These are phyloP conservation scores for Rhagologus leucostigma DNA, from an alignment of 2,113 vertebrate genomes.

Conservation along the genomic window DNA sequence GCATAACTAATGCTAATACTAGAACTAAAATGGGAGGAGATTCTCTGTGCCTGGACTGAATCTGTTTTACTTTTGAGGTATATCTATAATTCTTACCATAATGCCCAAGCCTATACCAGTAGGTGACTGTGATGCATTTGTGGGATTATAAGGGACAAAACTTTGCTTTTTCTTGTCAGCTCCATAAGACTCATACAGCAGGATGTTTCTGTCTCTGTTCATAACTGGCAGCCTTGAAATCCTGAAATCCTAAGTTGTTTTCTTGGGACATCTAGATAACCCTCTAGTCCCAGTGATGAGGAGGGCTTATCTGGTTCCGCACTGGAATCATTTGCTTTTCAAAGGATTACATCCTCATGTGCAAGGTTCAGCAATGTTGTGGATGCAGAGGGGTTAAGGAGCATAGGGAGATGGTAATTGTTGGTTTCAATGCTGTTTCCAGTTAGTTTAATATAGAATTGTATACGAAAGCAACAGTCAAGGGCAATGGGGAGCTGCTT, in stretches of 20 bases:
- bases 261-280: neutral
- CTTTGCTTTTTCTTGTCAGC: neutral
- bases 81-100: neutral
- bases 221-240: neutral
- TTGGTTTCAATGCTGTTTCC: conserved; percentile 1
- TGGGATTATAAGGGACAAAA: neutral
- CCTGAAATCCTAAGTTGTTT: neutral
- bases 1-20: neutral
- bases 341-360: neutral
- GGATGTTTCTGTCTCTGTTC: neutral
- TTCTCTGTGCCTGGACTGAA: neutral
- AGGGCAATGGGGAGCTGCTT: neutral
- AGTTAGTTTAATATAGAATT: conserved; percentile 18
- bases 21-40: neutral
- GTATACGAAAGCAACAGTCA: neutral
- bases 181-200: neutral
- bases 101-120: neutral
- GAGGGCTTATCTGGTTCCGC: neutral
- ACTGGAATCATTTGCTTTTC: neutral
- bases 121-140: neutral
- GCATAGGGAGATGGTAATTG: neutral
- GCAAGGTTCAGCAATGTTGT: neutral
- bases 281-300: neutral
- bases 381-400: neutral
- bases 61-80: neutral